Conservation (phyloP, 2,888 invertebrate genomes). For the Apodemia zela region DNA sequence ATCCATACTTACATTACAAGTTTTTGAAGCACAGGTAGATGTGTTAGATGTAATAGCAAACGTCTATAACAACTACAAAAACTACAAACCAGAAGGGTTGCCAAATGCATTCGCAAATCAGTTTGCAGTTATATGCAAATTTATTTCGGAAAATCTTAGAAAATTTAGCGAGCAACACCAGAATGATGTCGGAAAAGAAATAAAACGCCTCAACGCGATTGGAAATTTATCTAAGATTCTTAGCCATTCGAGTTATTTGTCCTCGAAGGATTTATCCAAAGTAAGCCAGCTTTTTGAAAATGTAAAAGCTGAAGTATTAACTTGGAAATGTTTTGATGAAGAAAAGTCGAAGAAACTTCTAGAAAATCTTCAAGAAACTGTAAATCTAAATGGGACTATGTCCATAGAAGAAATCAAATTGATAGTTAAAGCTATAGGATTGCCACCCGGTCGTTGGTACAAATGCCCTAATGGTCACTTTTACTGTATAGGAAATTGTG, state of each 20-base stretch:
- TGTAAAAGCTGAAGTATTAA: constrained; percentile 40
- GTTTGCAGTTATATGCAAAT: constrained; percentile 40
- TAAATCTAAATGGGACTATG: constrained; percentile 40
- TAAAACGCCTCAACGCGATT: constrained; percentile 52
- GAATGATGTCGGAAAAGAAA: constrained; percentile 51
- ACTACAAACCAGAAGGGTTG: constrained; percentile 30
- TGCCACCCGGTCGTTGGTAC: constrained; percentile 83
- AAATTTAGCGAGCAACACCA: constrained; percentile 65
- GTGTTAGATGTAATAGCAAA: constrained; percentile 50
- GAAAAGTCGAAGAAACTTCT: constrained; percentile 38
- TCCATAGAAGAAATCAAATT: constrained; percentile 61
- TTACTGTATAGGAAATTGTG: constrained; percentile 84
- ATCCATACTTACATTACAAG: not conserved
- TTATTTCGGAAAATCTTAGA: constrained; percentile 40
- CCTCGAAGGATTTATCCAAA: constrained; percentile 25
- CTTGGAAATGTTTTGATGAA: constrained; percentile 41
- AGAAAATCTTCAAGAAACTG: constrained; percentile 38
- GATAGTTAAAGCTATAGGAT: constrained; percentile 78
- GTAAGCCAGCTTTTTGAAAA: constrained; percentile 35
- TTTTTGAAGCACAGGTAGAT: constrained; percentile 30
- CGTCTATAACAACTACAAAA: constrained; percentile 40
- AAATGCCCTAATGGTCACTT: constrained; percentile 85
- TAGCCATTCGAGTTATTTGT: constrained; percentile 32
- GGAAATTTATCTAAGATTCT: constrained; percentile 48
- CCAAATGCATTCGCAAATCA: constrained; percentile 37